Percentiles rank a stretch among this genome's conserved stretches.
Conservation (phyloP, 2,797 vertebrate species). For the Mastacembelus armatus region DNA sequence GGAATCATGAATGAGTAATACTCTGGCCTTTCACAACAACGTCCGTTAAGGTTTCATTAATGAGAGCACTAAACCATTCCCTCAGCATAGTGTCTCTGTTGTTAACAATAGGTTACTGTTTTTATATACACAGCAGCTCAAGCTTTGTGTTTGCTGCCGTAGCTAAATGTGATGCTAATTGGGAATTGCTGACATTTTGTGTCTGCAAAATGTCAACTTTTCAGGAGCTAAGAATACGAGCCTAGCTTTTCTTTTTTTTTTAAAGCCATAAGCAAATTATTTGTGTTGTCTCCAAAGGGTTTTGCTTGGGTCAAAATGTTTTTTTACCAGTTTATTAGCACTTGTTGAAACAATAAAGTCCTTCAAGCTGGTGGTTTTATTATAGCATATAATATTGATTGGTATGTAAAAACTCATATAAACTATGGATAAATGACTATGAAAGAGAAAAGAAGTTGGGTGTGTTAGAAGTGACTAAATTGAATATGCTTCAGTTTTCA, state of each 20-base stretch:
- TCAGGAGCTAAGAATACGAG: slow-evolving; percentile 3
- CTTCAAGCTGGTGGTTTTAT: neutral
- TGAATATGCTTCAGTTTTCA: slow-evolving; percentile 33
- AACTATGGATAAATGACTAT: neutral
- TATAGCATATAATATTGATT: neutral
- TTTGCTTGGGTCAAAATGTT: slow-evolving; percentile 2
- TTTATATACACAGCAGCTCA: slow-evolving; percentile 21
- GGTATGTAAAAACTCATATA: neutral
- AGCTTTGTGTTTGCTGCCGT: slow-evolving; percentile 21
- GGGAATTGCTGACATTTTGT: slow-evolving; percentile 53
- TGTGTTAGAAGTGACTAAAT: slow-evolving; percentile 17
- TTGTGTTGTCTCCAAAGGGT: slow-evolving; percentile 1
- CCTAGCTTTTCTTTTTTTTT: too few relatives aligned
- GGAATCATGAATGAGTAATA: slow-evolving; percentile 34
- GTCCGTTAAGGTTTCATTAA: slow-evolving; percentile 40
- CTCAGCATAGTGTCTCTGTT: slow-evolving; percentile 17
- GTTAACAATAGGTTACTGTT: slow-evolving; percentile 17
- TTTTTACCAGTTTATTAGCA: neutral
- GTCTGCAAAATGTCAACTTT: slow-evolving; percentile 38
- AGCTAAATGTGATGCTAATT: slow-evolving; percentile 54
- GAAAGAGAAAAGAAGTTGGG: slow-evolving; percentile 1
- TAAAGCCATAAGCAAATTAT: slow-evolving; percentile 4
- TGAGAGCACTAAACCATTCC: slow-evolving; percentile 32
- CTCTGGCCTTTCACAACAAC: slow-evolving; percentile 32
- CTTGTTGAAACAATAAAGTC: slow-evolving; percentile 6